Conservation (phyloP, 2,888 invertebrate genomes). For the Atrina japonica region DNA sequence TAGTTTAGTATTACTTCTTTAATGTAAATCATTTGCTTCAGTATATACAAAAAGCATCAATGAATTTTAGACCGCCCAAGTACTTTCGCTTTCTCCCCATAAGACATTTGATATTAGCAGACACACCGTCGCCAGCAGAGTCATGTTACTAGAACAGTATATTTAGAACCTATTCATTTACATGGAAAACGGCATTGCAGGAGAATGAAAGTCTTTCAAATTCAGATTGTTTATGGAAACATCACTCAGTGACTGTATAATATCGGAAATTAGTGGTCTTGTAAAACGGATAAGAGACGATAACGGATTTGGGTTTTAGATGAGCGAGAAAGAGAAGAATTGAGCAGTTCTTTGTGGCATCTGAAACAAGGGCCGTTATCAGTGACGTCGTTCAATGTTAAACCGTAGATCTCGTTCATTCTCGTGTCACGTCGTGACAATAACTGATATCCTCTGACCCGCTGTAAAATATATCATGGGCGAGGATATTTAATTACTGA, state of each 20-base stretch:
- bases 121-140: conserved; percentile 37
- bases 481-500: conserved; percentile 16
- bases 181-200: neutral
- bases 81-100: conserved; percentile 29
- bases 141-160: conserved; percentile 18
- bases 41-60: conserved; percentile 39
- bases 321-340: conserved; percentile 3
- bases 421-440: conserved; percentile 41
- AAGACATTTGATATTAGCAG: conserved; percentile 40
- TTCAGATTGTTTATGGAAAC: conserved; percentile 36
- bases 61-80: conserved; percentile 43
- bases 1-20: conserved; percentile 32
- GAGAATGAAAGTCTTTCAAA: no score
- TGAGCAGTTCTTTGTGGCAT: no score
- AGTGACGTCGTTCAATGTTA: conserved; percentile 11
- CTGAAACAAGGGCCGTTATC: conserved; percentile 5
- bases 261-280: conserved; percentile 45
- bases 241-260: conserved; percentile 41
- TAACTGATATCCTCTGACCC: conserved; percentile 36
- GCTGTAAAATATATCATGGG: conserved; percentile 25
- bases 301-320: conserved; percentile 26
- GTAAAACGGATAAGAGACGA: conserved; percentile 30
- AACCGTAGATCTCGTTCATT: conserved; percentile 37
- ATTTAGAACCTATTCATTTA: conserved; percentile 7
- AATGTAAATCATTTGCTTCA: conserved; percentile 42